phyloP scores from a whole-genome alignment of 2,797 vertebrate genomes.

The Oreochromis mossambicus region DNA sequence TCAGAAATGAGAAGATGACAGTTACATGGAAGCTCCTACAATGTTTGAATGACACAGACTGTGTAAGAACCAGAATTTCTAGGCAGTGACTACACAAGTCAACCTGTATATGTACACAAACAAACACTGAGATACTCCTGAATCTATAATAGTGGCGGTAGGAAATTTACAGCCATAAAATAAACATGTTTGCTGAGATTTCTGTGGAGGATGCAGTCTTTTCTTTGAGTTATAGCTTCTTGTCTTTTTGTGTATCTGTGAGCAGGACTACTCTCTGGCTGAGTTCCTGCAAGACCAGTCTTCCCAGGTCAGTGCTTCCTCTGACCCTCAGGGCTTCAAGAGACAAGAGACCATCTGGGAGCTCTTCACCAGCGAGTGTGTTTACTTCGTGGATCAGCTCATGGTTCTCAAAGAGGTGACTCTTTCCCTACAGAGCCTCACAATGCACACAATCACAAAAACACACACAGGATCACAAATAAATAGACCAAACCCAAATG shows the following conservation, averaged over 20 bases:
- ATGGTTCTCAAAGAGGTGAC: conserved; percentile 91
- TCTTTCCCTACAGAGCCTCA: background rate
- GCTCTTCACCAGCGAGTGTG: conserved; percentile 90
- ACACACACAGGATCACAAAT: conserved; percentile 2
- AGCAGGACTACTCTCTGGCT: conserved; percentile 80
- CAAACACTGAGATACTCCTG: conserved; percentile 1
- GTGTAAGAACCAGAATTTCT: conserved; percentile 52
- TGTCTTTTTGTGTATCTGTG: background rate
- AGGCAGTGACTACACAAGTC: background rate
- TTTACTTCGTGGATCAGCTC: conserved; percentile 92
- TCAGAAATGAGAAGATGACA: background rate
- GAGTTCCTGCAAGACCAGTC: conserved; percentile 79
- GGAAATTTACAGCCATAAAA: background rate
- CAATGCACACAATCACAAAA: background rate
- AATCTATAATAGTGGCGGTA: background rate
- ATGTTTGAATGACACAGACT: background rate
- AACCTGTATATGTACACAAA: background rate
- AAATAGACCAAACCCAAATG: conserved; percentile 34
- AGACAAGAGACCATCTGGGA: conserved; percentile 87
- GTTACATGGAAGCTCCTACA: background rate
- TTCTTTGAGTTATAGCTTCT: background rate
- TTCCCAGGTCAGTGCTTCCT: conserved; percentile 50
- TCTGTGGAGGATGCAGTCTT: background rate
- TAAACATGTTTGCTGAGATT: background rate
- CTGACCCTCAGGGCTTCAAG: conserved; percentile 63